Evolutionary conservation across 1,140 invertebrate genomes (phyloP), one percentile per base, ranked within the genome.

Genomic region (Neodiprion pinetum): DNA sequence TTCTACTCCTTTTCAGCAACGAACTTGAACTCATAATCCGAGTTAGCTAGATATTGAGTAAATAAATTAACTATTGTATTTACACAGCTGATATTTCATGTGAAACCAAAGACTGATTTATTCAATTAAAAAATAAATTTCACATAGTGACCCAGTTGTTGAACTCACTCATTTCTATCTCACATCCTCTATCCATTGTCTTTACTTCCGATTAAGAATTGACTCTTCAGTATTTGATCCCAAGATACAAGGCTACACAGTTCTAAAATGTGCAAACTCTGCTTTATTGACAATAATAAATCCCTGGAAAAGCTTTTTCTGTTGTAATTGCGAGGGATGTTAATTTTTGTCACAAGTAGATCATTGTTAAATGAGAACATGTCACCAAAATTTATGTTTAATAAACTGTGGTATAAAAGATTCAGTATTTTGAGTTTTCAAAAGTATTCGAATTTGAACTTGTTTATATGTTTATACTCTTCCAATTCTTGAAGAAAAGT

Each of bases 401-500:
- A 5, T 5, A 40, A 40, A 4, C 5, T 40, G 5, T 40, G 28
- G 5, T 1, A 40, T 40, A 40, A 5, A 40, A 40, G 28, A 40
- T 4, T 40, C 28, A 5, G 28, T 40, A 40, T 40, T 40, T 40
- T 40, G 28, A 40, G 1, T 40, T 40, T 40, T 40, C 28, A 40
- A 40, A 40, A 40, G 28, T 1, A 75, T 65, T 67, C 48, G 23
- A 48, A 61, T 72, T 50, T 1, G 48, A 23, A 61, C 21, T 72
- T 9, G n/a, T 9, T 65, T 21, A n/a, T 65, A 49, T 72, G 50
- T 65, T 72, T 74, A 74, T n/a, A 82, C 81, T 77, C 70, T 73
- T 66, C 70, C n/a, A 82, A 72, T 71, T 82, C 73, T 47, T 80
- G 17, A 17, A 79, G 9, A 23, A 83, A 69, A 40, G 53, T 48